These are phyloP conservation scores for Colletes gigas DNA, from an alignment of 1,140 invertebrate species.

Conservation along the genomic window DNA sequence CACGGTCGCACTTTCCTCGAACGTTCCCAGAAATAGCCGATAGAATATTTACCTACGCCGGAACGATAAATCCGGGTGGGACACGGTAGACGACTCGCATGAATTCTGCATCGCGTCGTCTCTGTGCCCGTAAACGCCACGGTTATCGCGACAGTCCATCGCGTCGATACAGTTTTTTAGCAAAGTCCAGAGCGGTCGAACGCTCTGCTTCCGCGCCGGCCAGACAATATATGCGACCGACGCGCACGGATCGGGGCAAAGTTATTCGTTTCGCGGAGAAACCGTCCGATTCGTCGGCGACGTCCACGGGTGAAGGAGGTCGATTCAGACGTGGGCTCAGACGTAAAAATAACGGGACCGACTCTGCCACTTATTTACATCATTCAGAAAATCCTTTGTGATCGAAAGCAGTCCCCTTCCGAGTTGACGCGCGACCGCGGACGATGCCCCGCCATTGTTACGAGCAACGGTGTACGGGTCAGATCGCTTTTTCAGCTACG, in stretches of 20 bases:
- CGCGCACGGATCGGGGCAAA: not conserved
- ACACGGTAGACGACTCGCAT: constrained; percentile 13
- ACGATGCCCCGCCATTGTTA: too few relatives aligned
- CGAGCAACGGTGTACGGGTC: too few relatives aligned
- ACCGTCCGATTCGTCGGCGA: not conserved
- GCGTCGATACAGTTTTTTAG: constrained; percentile 5
- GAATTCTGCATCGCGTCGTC: constrained; percentile 22
- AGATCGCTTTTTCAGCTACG: too few relatives aligned
- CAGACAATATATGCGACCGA: not conserved
- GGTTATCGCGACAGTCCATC: not conserved
- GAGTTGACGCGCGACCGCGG: too few relatives aligned
- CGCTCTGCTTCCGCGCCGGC: not conserved
- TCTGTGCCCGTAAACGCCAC: not conserved
- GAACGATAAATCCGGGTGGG: constrained; percentile 15
- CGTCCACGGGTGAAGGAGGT: not conserved
- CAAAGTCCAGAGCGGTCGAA: not conserved
- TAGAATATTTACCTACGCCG: constrained; percentile 7
- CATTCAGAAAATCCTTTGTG: too few relatives aligned
- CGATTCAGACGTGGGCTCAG: not conserved
- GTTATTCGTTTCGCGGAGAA: not conserved
- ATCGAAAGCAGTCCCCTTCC: too few relatives aligned
- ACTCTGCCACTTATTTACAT: too few relatives aligned
- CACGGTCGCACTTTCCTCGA: not conserved
- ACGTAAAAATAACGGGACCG: not conserved
- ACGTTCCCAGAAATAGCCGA: not conserved